Conservation (phyloP, 2,113 vertebrate genomes). For the Gavia stellata region DNA sequence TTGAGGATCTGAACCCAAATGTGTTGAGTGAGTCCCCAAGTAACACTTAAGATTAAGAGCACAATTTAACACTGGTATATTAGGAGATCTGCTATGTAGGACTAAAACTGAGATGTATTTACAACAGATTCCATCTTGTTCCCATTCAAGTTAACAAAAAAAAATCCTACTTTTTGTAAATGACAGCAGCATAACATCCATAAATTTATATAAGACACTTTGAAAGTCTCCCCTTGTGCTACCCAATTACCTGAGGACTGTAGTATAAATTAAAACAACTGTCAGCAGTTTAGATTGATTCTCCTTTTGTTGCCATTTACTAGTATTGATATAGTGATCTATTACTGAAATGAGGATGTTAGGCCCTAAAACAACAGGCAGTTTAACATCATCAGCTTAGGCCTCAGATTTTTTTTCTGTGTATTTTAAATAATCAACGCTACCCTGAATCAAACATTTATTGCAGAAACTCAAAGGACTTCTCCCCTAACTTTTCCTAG, state of each 20-base stretch:
- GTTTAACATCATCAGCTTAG: background rate
- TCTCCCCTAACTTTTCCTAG: background rate
- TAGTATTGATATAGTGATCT: background rate
- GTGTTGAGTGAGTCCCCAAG: background rate
- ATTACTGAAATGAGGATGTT: background rate
- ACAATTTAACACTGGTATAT: background rate
- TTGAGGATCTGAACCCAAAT: background rate
- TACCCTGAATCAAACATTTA: background rate
- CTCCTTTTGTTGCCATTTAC: background rate
- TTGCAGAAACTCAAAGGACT: background rate
- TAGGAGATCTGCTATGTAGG: background rate
- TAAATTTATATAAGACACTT: background rate
- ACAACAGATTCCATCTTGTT: background rate
- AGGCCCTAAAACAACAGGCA: background rate
- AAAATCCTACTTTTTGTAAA: background rate
- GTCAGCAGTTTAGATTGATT: background rate
- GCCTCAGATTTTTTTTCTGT: background rate
- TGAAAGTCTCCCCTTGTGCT: background rate
- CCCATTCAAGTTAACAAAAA: background rate
- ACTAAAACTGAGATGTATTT: background rate
- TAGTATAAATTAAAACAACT: background rate
- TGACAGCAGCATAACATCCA: background rate
- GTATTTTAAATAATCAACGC: background rate
- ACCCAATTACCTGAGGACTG: background rate
- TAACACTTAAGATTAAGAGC: background rate